Conservation (phyloP, 2,113 vertebrate species). For the Cacatua alba region DNA sequence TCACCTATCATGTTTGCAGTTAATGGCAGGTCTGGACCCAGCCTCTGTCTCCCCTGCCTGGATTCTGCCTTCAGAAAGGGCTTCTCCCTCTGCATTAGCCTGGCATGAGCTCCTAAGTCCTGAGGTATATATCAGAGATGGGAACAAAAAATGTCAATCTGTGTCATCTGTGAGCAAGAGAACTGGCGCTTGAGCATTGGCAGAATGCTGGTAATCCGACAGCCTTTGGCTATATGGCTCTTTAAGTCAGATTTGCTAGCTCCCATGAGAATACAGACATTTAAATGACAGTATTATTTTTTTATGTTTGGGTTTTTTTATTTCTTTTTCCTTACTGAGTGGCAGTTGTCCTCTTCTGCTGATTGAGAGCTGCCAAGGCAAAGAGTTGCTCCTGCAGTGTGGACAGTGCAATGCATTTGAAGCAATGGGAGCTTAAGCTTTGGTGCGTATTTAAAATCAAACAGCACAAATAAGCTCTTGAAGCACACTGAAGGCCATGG, state of each 20-base stretch:
- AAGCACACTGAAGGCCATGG: not conserved
- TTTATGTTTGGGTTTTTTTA: not conserved
- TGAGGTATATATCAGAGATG: fast-evolving
- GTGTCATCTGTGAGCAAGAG: not conserved
- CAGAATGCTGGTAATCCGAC: not conserved
- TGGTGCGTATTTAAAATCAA: not conserved
- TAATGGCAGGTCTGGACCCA: not conserved
- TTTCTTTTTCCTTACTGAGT: not conserved
- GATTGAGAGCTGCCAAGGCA: not conserved
- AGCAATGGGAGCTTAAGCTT: not conserved
- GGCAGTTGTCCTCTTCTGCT: not conserved
- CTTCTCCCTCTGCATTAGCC: not conserved
- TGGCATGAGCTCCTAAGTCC: fast-evolving
- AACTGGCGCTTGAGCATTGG: fast-evolving
- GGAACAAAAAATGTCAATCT: not conserved
- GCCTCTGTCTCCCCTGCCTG: not conserved
- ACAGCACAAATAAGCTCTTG: not conserved
- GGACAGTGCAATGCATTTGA: not conserved
- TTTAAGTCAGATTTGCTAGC: not conserved
- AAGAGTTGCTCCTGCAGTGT: not conserved
- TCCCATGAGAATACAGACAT: not conserved
- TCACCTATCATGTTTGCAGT: fast-evolving
- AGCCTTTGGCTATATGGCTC: not conserved
- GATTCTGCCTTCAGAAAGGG: not conserved
- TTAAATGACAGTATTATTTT: not conserved